These are phyloP conservation scores for Falco berigora DNA, from an alignment of 2,797 vertebrate species.

Conservation along the genomic window DNA sequence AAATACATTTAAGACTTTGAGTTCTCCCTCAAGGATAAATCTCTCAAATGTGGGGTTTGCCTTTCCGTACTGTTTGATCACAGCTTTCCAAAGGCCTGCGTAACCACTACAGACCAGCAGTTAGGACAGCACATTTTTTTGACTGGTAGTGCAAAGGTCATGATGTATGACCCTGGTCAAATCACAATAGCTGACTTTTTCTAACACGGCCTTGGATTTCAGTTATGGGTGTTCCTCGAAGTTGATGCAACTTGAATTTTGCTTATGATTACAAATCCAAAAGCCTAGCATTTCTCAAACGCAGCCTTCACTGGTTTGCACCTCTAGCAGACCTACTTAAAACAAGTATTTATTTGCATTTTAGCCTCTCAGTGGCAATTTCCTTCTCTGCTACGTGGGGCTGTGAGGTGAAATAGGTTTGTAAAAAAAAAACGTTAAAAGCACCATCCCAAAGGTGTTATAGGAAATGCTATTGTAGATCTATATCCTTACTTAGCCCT, in stretches of 20 bases:
- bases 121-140: not conserved
- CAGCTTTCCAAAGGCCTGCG: not conserved
- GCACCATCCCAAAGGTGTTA: not conserved
- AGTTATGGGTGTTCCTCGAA: rapidly evolving
- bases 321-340: not conserved
- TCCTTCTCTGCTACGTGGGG: not conserved
- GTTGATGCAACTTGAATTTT: not conserved
- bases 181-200: not conserved
- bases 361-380: not conserved
- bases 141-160: rapidly evolving
- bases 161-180: not conserved
- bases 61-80: not conserved
- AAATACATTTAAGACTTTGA: not conserved
- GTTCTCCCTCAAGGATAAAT: not conserved
- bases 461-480: not conserved
- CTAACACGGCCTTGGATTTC: not conserved
- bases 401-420: not conserved
- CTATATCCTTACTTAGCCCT: not conserved
- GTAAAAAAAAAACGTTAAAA: not conserved
- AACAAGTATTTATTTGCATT: not conserved
- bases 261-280: not conserved
- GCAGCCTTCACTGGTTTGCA: not conserved
- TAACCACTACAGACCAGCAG: not conserved
- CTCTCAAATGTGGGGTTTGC: not conserved
- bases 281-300: not conserved